Evolutionary conservation across 2,888 invertebrate genomes (phyloP).

Genomic region (Azorinus chamasolen): DNA sequence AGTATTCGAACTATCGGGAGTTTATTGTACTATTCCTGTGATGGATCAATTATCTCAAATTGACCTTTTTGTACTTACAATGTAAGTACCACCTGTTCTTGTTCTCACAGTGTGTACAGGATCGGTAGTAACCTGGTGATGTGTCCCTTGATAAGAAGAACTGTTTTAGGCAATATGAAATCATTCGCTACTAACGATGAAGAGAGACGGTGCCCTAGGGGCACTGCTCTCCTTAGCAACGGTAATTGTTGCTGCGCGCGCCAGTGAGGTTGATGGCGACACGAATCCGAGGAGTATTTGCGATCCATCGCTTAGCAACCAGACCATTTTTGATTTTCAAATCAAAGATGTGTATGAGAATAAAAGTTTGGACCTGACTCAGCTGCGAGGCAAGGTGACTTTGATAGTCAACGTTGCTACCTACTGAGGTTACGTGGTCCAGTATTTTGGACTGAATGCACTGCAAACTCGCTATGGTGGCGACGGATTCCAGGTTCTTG

Average conservation of each 20-base stretch:
- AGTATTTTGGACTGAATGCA: conserved; percentile 87
- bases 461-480: conserved; percentile 85
- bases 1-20: too few species aligned
- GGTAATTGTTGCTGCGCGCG: conserved; percentile 21
- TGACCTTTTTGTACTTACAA: too few species aligned
- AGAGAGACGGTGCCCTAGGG: conserved; percentile 1
- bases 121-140: too few species aligned
- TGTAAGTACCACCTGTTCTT: too few species aligned
- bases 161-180: too few species aligned
- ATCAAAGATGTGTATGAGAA: conserved; percentile 59
- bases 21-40: too few species aligned
- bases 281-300: conserved; percentile 50
- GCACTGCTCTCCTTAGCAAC: conserved; percentile 35
- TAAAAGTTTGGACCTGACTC: conserved; percentile 57
- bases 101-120: too few species aligned
- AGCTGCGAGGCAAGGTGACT: conserved; percentile 75
- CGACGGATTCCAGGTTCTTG: conserved; percentile 85
- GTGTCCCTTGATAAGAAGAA: too few species aligned
- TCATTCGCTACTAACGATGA: too few species aligned
- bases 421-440: conserved; percentile 87
- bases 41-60: too few species aligned
- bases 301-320: conserved; percentile 29
- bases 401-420: conserved; percentile 87
- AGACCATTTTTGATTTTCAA: conserved; percentile 61
- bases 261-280: conserved; percentile 30